Evolutionary conservation across 2,888 invertebrate species (phyloP), one percentile per base, ranked within the genome.

Genomic region (Drosophila affinis): DNA sequence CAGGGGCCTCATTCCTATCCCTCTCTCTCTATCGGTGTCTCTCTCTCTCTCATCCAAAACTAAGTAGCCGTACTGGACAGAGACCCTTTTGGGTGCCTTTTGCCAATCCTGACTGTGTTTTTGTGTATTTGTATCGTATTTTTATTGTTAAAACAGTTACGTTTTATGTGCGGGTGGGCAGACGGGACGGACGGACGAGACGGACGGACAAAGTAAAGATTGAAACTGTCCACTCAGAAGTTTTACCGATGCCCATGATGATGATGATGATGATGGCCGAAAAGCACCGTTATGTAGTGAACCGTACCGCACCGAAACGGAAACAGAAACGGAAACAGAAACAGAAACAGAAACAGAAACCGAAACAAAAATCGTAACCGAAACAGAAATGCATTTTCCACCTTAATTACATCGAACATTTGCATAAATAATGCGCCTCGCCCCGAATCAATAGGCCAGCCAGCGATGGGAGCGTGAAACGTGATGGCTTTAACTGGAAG

Each of bases 101-200:
- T 1, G 29, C 29, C 53, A 45, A 52, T 52, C 55, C 60, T 21
- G 39, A 44, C 55, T 70, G 54, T 70, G 54, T 12, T 61, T 52
- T 49, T 72, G 57, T 72, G 57, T 72, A 72, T 71, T 71, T 71
- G 73, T 57, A 72, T 72, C 52, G 71, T 27, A 51, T 67, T 67
- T 67, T 68, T 82, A 75, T 79, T 72, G 72, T 56, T 64, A 56
- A 72, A 81, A 81, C 85, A 87, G 81, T 84, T 77, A 84, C 81
- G 84, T 76, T 84, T 82, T 71, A 71, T 62, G 57, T 32, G 57
- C 57, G 44, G 55, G 29, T 27, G 32, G 47, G 44, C 54, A 17
- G 54, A 49, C 27, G 24, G 34, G 39, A 39, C 39, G 5, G 18
- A 18, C 18, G 34, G 49, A 49, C 24, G 24, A 34, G 14, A 39